These are phyloP conservation scores for Machimus rusticus DNA, from an alignment of 2,888 invertebrate species.

Conservation along the genomic window DNA sequence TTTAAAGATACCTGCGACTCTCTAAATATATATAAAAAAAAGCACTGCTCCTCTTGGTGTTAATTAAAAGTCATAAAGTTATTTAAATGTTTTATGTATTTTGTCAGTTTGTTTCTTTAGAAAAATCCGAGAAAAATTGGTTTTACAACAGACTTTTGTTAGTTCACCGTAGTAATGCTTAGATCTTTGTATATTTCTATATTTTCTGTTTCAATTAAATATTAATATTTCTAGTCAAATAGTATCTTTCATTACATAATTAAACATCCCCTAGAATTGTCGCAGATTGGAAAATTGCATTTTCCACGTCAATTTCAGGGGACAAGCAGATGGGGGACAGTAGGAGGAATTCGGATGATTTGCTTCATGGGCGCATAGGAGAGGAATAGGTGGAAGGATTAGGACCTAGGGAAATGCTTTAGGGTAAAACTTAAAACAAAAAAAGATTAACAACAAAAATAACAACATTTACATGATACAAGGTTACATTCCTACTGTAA, in stretches of 20 bases:
- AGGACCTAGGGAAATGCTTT: background rate
- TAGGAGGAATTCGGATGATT: background rate
- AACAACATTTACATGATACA: constrained; percentile 27
- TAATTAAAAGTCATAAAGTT: background rate
- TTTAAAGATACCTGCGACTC: background rate
- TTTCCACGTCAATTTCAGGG: background rate
- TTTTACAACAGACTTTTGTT: constrained; percentile 42
- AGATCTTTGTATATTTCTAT: constrained; percentile 40
- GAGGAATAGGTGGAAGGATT: background rate
- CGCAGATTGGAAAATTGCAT: constrained; percentile 13
- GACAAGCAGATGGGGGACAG: background rate
- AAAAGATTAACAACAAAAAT: constrained; percentile 34
- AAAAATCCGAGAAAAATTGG: constrained; percentile 43
- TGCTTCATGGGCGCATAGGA: background rate
- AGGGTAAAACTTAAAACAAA: constrained; percentile 10
- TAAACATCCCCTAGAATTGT: background rate
- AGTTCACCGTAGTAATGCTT: constrained; percentile 26
- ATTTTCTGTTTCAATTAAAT: constrained; percentile 41
- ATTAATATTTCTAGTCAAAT: constrained; percentile 45
- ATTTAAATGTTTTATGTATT: background rate
- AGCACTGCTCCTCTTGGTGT: background rate
- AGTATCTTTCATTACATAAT: constrained; percentile 35
- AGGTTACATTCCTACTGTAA: constrained; percentile 2
- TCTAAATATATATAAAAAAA: background rate
- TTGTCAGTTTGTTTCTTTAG: constrained; percentile 28